Evolutionary conservation across 2,888 invertebrate genomes (phyloP), one percentile per base, ranked within the genome.

Genomic region (Meghimatium bilineatum): DNA sequence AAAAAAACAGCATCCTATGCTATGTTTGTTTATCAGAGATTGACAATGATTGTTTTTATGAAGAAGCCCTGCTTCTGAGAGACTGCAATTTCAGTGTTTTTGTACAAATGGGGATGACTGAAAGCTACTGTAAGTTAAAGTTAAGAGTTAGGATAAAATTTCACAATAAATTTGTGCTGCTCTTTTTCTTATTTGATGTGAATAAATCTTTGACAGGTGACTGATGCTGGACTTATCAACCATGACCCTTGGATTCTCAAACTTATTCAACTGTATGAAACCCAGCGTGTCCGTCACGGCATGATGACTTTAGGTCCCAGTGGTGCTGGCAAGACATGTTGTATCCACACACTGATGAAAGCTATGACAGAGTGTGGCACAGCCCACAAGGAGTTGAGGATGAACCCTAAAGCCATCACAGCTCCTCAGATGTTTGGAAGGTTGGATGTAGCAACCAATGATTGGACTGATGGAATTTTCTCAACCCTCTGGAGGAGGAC

Each of bases 381-480:
- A 67, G 95, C 95, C 14, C 98, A 98, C 94, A 96, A 96, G 89
- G 99, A 99, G 95, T 97, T 99, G 97, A 95, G 99, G 88, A 98
- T 99, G 98, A 99, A 99, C 94, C 99, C 99, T 0, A 99, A 99
- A 94, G 97, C 99, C 32, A 98, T 99, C 91, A 98, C 98, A 29
- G 97, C 98, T 0, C 96, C 98, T 0, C 99, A 99, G 95, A 99
- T 99, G 99, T 99, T 99, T 93, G 99, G 99, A 0, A 95, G 98
- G 56, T 94, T 99, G 38, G 99, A 99, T 92, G 98, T 99, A 0
- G 98, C 98, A 1, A 99, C 99, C 1, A 99, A 99, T 92, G 99
- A 99, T 92, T 99, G 99, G 99, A 99, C 98, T 0, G 99, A 99
- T 93, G 99, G 99, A 8, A 98, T 99, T 90, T 99, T 99, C 94